These are phyloP conservation scores for Enteromius paludinosus DNA, from an alignment of 2,797 vertebrate genomes.

Conservation along the genomic window DNA sequence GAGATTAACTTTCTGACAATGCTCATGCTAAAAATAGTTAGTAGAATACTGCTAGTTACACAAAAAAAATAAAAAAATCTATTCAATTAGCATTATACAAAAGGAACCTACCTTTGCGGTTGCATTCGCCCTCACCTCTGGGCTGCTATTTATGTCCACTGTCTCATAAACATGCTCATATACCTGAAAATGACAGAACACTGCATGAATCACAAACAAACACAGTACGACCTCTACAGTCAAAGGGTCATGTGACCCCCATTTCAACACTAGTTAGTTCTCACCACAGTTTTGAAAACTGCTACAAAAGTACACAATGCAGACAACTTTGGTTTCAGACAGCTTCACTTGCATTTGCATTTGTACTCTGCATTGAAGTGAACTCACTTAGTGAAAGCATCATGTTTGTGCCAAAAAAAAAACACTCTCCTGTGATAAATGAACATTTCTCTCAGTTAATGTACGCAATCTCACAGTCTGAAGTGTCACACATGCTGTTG, in stretches of 20 bases:
- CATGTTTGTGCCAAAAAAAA: neutral
- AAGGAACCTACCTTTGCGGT: conserved; percentile 91
- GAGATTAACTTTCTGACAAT: conserved; percentile 6
- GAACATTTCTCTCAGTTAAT: neutral
- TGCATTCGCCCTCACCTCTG: conserved; percentile 96
- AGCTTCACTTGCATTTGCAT: neutral
- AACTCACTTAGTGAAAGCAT: neutral
- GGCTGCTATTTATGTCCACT: conserved; percentile 98
- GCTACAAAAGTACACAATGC: neutral
- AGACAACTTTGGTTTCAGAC: neutral
- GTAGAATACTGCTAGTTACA: neutral
- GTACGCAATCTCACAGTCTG: neutral
- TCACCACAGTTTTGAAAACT: neutral
- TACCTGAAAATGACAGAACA: conserved; percentile 76
- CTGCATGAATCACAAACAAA: neutral
- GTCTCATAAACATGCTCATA: conserved; percentile 99
- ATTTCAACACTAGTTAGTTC: neutral
- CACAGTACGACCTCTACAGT: neutral
- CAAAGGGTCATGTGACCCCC: neutral
- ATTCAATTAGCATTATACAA: neutral
- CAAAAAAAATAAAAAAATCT: neutral
- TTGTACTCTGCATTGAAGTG: neutral
- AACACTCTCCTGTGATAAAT: neutral
- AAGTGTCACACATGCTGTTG: neutral
- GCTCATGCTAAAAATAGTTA: neutral